phyloP scores from a whole-genome alignment of 2,113 vertebrate species.

The Recurvirostra avosetta region DNA sequence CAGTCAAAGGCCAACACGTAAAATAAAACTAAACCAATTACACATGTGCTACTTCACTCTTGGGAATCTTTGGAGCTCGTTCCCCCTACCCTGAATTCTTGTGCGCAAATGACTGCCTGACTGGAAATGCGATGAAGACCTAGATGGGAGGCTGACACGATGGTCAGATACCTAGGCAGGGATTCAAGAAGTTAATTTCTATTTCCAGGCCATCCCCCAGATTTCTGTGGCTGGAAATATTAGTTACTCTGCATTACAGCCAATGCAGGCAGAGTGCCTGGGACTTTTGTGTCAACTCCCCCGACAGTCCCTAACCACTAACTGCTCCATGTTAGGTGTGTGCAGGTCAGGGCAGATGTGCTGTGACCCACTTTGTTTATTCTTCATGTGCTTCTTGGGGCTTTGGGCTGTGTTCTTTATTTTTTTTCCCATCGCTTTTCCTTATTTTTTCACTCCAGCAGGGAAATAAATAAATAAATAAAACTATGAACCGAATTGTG shows the following conservation, averaged over 20 bases:
- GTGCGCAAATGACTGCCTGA: background rate
- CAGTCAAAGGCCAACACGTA: background rate
- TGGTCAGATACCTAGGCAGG: background rate
- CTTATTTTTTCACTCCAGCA: background rate
- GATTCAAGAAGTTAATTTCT: background rate
- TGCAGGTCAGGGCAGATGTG: background rate
- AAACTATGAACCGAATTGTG: background rate
- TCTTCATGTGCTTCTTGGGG: background rate
- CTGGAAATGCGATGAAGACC: background rate
- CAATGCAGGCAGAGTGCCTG: background rate
- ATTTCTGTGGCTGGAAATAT: background rate
- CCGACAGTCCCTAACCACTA: background rate
- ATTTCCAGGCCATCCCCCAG: background rate
- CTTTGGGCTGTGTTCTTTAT: background rate
- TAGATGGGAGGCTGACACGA: background rate
- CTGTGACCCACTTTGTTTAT: background rate
- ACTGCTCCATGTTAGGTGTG: background rate
- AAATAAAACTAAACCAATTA: background rate
- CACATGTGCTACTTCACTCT: fast-evolving
- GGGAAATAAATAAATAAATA: background rate
- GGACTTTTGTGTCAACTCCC: background rate
- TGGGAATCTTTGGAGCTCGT: background rate
- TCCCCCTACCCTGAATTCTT: background rate
- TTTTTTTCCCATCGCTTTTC: background rate
- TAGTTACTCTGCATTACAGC: background rate